Evolutionary conservation across 2,888 invertebrate genomes (phyloP), one percentile per base, ranked within the genome.

Genomic region (Xanthorhoe spadicearia): DNA sequence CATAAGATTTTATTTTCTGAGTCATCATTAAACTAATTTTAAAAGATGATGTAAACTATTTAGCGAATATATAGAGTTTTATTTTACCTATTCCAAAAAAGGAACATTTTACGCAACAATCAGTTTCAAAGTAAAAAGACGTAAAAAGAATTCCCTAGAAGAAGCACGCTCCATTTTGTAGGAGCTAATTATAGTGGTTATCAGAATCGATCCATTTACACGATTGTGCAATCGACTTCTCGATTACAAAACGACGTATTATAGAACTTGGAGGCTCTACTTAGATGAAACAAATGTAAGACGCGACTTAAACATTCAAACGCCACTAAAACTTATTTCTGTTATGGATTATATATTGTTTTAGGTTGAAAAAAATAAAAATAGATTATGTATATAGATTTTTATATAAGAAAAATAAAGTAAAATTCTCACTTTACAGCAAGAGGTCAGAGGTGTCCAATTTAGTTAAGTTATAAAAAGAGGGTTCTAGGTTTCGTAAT

Each of bases 151-250:
- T 79, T 83, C 82, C 77, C 74, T 79, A 78, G 82, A 84, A 86
- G 83, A 81, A 81, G 79, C 80, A 81, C 80, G 82, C 80, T 81
- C 82, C 86, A 83, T 85, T 82, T 82, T 78, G 79, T 84, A 80
- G 81, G 82, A 86, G 84, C 83, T 88, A 89, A 90, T 90, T 90
- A 88, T 86, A 89, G 83, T 82, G 78, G 84, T 87, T 87, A 88
- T 86, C 83, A 79, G 80, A 88, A 86, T 87, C 85, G 85, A 89
- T 89, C 88, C 85, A 86, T 87, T 89, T 88, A 84, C 81, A 83
- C 83, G 81, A 89, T 88, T 89, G 86, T 85, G 84, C 85, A 88
- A 91, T 82, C 82, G 80, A 78, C 77, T 82, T 86, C 83, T 89
- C 87, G 84, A 88, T 89, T 89, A 85, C 86, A 82, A 84, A 80